These are phyloP conservation scores for Phalacrocorax pelagicus DNA, from an alignment of 2,113 vertebrate genomes.

Conservation along the genomic window DNA sequence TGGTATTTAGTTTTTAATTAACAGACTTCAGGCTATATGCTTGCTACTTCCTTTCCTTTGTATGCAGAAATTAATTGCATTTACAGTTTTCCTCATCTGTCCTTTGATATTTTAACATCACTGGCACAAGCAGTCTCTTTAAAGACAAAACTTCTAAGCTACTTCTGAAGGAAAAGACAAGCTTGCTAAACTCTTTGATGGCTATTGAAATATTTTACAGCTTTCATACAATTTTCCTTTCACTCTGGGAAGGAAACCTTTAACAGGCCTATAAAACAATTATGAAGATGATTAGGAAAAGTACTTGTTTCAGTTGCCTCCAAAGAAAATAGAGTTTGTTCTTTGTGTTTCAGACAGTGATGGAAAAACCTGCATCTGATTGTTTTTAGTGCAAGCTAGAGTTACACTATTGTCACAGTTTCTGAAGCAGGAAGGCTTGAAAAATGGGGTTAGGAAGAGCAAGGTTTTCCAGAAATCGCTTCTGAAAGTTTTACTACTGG, in stretches of 20 bases:
- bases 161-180: constrained; percentile 40
- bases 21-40: not conserved
- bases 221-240: constrained; percentile 44
- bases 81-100: constrained; percentile 24
- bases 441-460: constrained; percentile 1
- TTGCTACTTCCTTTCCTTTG: constrained; percentile 53
- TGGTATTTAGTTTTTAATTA: constrained; percentile 20
- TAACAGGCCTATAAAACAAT: constrained; percentile 28
- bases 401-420: constrained; percentile 5
- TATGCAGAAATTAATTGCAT: constrained; percentile 41
- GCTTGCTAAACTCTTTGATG: constrained; percentile 52
- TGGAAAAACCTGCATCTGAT: constrained; percentile 38
- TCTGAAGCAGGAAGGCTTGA: constrained; percentile 44
- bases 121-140: constrained; percentile 28
- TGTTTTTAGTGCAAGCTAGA: constrained; percentile 23
- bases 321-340: constrained; percentile 60
- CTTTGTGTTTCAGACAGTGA: constrained; percentile 45
- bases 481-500: not conserved
- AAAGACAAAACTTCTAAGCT: constrained; percentile 60
- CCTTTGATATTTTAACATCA: constrained; percentile 37
- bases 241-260: constrained; percentile 28
- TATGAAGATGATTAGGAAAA: constrained; percentile 45
- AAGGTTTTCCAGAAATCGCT: not conserved
- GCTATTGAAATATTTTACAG: constrained; percentile 37
- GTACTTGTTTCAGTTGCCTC: constrained; percentile 59